Conservation (phyloP, 2,888 invertebrate species). For the Pinctada fucata region DNA sequence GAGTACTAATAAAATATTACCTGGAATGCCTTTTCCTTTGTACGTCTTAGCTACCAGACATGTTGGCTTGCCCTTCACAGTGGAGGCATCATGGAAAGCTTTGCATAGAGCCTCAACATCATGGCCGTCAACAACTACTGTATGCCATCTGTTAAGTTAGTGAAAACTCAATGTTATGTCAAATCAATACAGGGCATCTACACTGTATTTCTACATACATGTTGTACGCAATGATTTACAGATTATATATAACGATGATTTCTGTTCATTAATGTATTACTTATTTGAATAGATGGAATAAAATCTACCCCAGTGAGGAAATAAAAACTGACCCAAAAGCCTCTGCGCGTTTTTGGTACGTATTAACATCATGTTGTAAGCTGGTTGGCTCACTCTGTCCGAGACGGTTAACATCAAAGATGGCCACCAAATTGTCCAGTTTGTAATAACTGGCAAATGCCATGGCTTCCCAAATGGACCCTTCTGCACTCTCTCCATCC, state of each 20-base stretch:
- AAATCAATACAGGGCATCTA: no score
- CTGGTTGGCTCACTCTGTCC: slow-evolving; percentile 98
- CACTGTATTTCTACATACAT: no score
- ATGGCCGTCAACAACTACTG: slow-evolving; percentile 93
- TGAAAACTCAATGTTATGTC: no score
- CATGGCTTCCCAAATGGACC: slow-evolving; percentile 97
- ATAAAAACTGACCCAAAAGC: slow-evolving; percentile 85
- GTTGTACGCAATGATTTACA: no score
- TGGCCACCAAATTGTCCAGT: slow-evolving; percentile 96
- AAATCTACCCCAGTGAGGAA: no score
- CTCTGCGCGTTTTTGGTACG: slow-evolving; percentile 84
- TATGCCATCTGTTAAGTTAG: slow-evolving; percentile 69
- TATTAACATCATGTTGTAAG: slow-evolving; percentile 93
- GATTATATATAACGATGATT: no score
- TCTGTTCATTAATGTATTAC: no score
- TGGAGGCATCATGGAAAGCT: slow-evolving; percentile 86
- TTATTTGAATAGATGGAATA: no score
- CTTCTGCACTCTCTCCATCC: slow-evolving; percentile 99
- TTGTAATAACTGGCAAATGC: slow-evolving; percentile 96
- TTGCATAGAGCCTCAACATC: slow-evolving; percentile 92
- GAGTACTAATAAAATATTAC: slow-evolving; percentile 53
- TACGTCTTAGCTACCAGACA: slow-evolving; percentile 96
- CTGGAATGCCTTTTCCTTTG: slow-evolving; percentile 87
- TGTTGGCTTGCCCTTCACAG: slow-evolving; percentile 89
- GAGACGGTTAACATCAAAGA: slow-evolving; percentile 97